These are phyloP conservation scores for Aplodontia rufa DNA, from an alignment of 2,113 vertebrate genomes.

Conservation along the genomic window DNA sequence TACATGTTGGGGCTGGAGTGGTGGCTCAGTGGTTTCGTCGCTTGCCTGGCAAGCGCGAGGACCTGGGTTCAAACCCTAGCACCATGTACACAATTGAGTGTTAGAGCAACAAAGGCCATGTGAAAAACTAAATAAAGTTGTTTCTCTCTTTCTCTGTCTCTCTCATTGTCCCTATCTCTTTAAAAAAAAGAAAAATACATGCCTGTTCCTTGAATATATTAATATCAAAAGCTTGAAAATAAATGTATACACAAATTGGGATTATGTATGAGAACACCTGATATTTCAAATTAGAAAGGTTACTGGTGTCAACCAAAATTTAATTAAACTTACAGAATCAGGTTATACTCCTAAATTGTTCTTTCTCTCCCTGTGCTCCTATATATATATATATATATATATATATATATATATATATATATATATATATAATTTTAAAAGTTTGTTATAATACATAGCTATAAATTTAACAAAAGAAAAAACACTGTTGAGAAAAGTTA, in stretches of 20 bases:
- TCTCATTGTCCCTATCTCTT: no score
- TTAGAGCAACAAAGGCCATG: no score
- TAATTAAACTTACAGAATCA: not conserved
- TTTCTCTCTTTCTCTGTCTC: no score
- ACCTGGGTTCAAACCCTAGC: no score
- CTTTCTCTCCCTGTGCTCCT: not conserved
- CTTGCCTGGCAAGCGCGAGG: no score
- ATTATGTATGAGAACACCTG: not conserved
- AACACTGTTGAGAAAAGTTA: not conserved
- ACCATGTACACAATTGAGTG: no score
- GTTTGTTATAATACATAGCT: not conserved
- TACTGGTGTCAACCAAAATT: not conserved
- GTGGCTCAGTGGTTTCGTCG: no score
- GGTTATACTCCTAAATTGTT: not conserved
- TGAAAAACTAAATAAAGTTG: no score
- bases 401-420: no score
- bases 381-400: no score
- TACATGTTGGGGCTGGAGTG: no score
- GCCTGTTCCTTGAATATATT: not conserved
- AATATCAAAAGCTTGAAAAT: not conserved
- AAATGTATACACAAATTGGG: not conserved
- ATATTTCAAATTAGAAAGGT: not conserved
- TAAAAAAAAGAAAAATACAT: not conserved
- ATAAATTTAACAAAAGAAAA: conserved; percentile 3
- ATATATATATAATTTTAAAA: not conserved